phyloP scores from a whole-genome alignment of 2,113 vertebrate genomes.

The Gymnarchus niloticus region DNA sequence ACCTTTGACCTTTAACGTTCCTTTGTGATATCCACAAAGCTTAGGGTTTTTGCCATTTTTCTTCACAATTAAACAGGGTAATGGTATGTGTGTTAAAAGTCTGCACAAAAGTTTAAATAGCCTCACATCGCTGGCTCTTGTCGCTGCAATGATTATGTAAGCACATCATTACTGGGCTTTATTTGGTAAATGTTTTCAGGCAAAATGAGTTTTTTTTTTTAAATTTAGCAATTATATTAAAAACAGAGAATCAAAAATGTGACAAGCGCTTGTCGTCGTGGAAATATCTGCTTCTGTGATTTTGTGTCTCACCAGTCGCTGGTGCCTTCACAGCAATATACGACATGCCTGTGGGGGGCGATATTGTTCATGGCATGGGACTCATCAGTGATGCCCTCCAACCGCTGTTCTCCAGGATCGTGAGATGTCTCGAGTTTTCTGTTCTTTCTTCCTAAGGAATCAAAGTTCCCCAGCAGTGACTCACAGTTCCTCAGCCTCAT shows the following conservation, averaged over 20 bases:
- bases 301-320: background rate
- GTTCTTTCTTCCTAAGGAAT: too few relatives aligned
- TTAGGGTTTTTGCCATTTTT: background rate
- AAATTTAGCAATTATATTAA: background rate
- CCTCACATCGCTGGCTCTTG: background rate
- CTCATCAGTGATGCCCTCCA: background rate
- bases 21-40: background rate
- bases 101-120: background rate
- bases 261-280: background rate
- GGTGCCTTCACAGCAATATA: background rate
- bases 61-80: too few relatives aligned
- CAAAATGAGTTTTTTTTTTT: background rate
- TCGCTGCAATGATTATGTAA: background rate
- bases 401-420: background rate
- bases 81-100: background rate
- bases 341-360: background rate
- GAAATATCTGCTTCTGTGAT: background rate
- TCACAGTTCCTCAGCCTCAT: background rate
- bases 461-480: background rate
- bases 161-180: background rate
- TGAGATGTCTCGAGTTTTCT: background rate
- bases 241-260: background rate
- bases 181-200: background rate
- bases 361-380: background rate
- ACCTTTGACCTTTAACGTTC: background rate